phyloP scores from a whole-genome alignment of 2,113 vertebrate species.

The Gobiocypris rarus region DNA sequence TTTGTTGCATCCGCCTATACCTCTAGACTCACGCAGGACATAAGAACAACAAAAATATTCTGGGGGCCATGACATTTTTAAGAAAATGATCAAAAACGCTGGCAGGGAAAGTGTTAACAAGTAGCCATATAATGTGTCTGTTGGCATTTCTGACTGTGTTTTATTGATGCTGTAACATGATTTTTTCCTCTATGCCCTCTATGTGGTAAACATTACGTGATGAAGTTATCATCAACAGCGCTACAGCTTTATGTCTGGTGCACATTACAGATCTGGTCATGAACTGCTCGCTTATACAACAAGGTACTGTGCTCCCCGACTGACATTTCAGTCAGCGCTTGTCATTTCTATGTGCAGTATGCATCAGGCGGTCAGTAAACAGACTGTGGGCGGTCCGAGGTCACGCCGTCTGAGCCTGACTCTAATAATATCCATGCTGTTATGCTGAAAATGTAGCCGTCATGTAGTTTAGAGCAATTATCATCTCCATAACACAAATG shows the following conservation, averaged over 20 bases:
- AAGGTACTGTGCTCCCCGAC: not conserved
- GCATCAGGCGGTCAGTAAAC: slow-evolving; percentile 19
- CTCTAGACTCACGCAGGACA: no score
- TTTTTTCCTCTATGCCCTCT: not conserved
- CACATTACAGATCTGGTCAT: not conserved
- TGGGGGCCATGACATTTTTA: no score
- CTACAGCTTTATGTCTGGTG: not conserved
- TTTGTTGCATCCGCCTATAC: no score
- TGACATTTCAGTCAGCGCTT: not conserved
- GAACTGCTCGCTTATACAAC: not conserved
- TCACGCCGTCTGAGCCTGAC: not conserved
- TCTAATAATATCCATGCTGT: slow-evolving; percentile 10
- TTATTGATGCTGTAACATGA: not conserved
- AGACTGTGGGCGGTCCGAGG: slow-evolving; percentile 16
- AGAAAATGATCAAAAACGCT: no score
- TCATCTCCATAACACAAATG: slow-evolving; percentile 25
- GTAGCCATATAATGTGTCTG: no score
- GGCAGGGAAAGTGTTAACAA: not conserved
- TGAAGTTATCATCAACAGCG: not conserved
- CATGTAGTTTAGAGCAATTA: slow-evolving; percentile 16
- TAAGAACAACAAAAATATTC: no score
- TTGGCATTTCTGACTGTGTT: not conserved
- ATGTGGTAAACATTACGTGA: not conserved
- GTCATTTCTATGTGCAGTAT: slow-evolving; percentile 12
- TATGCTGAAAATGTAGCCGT: slow-evolving; percentile 5